Conservation (phyloP, 2,888 invertebrate species). For the Hypsopygia costalis region DNA sequence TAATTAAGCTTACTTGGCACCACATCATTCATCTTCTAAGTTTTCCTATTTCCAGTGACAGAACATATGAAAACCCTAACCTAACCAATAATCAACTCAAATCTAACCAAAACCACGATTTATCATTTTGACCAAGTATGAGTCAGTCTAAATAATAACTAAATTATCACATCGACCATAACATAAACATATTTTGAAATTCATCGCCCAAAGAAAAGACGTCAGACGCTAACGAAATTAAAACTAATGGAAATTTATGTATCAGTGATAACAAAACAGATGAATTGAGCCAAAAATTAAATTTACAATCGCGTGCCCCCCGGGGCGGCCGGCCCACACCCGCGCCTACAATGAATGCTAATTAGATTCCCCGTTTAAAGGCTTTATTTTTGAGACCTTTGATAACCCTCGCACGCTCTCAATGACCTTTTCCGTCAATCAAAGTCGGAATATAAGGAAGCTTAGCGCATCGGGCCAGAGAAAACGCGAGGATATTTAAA, state of each 20-base stretch:
- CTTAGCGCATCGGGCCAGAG: conserved; percentile 18
- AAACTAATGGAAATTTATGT: not conserved
- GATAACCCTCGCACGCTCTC: conserved; percentile 34
- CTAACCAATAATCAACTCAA: too few species aligned
- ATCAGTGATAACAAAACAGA: not conserved
- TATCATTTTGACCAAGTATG: too few species aligned
- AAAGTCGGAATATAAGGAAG: conserved; percentile 30
- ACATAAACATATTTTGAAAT: too few species aligned
- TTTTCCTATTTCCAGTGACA: too few species aligned
- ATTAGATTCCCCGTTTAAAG: conserved; percentile 17
- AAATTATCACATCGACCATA: too few species aligned
- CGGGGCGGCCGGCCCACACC: not conserved
- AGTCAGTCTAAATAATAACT: too few species aligned
- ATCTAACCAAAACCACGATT: too few species aligned
- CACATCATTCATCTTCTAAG: too few species aligned
- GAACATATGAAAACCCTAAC: too few species aligned
- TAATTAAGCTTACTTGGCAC: too few species aligned
- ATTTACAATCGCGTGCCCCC: not conserved
- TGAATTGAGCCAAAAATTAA: conserved; percentile 1
- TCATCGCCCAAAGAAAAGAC: too few species aligned
- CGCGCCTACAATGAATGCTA: conserved; percentile 16
- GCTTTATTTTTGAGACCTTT: conserved; percentile 28
- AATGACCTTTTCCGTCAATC: conserved; percentile 39
- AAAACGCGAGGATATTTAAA: conserved; percentile 9
- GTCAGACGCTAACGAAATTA: not conserved